Conservation (phyloP, 2,888 invertebrate species). For the Papilio elwesi region DNA sequence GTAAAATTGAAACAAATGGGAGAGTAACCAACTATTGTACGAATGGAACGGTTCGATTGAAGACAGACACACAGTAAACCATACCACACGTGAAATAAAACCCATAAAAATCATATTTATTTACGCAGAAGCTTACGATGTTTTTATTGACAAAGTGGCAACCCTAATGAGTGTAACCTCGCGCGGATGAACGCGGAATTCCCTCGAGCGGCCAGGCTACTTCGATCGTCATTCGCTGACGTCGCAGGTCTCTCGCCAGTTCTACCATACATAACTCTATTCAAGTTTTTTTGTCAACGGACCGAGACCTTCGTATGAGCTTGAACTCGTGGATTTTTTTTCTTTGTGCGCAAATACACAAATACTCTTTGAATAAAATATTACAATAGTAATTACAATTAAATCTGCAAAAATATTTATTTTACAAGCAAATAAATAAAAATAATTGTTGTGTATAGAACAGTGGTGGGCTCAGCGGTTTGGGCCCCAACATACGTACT, state of each 20-base stretch:
- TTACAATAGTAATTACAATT: too few relatives aligned
- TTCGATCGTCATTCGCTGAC: slow-evolving; percentile 23
- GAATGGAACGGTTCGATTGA: neutral
- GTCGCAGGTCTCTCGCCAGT: slow-evolving; percentile 2
- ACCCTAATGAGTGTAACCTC: neutral
- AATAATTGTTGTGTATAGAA: too few relatives aligned
- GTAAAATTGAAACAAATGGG: neutral
- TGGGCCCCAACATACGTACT: too few relatives aligned
- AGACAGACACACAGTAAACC: neutral
- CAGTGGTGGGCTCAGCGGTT: too few relatives aligned
- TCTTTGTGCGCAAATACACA: too few relatives aligned
- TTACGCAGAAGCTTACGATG: too few relatives aligned
- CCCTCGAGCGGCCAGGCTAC: slow-evolving; percentile 12
- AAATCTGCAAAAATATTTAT: too few relatives aligned
- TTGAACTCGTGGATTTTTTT: too few relatives aligned
- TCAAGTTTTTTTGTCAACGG: neutral
- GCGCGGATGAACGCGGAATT: slow-evolving; percentile 33
- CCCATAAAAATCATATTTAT: too few relatives aligned
- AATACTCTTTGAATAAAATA: too few relatives aligned
- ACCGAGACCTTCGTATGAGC: too few relatives aligned
- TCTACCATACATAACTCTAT: neutral
- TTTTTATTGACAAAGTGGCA: neutral
- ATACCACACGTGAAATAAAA: neutral
- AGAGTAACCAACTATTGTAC: neutral
- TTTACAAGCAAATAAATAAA: too few relatives aligned